Percentiles rank a stretch among this genome's conserved stretches.
Conservation (phyloP, 2,888 invertebrate species). For the Parelbella ahira region DNA sequence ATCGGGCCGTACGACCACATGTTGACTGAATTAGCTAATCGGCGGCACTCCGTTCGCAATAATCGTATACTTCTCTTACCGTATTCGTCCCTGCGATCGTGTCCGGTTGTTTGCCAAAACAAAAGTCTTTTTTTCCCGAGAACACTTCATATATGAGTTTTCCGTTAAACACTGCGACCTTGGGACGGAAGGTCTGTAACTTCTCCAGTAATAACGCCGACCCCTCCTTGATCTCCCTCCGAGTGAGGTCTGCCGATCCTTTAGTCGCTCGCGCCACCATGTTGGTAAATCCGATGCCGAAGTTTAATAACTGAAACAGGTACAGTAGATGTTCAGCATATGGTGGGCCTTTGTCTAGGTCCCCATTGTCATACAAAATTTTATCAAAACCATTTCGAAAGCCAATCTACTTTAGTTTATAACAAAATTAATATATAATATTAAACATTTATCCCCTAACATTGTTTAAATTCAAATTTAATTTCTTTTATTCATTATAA, state of each 20-base stretch:
- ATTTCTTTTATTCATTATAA: too few species aligned
- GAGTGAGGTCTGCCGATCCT: constrained; percentile 96
- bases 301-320: constrained; percentile 87
- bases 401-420: too few species aligned
- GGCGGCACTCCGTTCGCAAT: too few species aligned
- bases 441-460: too few species aligned
- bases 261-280: constrained; percentile 97
- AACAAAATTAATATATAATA: too few species aligned
- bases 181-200: constrained; percentile 94
- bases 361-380: too few species aligned
- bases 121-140: constrained; percentile 97
- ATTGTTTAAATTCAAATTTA: too few species aligned
- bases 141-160: constrained; percentile 99
- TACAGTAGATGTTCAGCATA: too few species aligned
- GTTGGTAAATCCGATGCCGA: constrained; percentile 98
- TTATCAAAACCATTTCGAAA: too few species aligned
- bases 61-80: constrained; percentile 79
- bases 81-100: constrained; percentile 96
- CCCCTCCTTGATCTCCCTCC: constrained; percentile 96
- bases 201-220: constrained; percentile 94
- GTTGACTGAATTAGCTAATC: too few species aligned
- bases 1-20: too few species aligned
- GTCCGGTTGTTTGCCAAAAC: constrained; percentile 97
- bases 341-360: too few species aligned
- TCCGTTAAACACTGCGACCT: constrained; percentile 88